These are phyloP conservation scores for Dryobates pubescens DNA, from an alignment of 2,797 vertebrate species.

Conservation along the genomic window DNA sequence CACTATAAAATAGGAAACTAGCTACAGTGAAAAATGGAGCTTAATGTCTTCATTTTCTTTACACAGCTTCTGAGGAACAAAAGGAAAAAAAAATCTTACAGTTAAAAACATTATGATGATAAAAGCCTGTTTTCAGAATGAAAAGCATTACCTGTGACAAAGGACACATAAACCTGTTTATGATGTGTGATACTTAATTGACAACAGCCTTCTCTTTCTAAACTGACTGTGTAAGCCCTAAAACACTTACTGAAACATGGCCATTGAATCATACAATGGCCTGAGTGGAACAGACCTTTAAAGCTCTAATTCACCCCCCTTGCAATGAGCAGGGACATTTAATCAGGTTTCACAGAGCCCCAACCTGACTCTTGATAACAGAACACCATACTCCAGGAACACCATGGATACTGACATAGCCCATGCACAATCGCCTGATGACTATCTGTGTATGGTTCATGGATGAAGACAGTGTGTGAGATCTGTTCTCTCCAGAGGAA, in stretches of 20 bases:
- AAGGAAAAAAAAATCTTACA: neutral
- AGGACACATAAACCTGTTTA: accelerated
- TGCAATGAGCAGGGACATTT: neutral
- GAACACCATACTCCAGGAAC: neutral
- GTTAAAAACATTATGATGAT: neutral
- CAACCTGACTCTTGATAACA: neutral
- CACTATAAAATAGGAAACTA: neutral
- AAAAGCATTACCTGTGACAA: neutral
- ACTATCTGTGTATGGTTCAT: neutral
- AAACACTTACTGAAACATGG: neutral
- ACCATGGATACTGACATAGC: neutral
- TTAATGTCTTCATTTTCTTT: neutral
- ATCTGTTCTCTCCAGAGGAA: neutral
- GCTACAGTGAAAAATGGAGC: neutral
- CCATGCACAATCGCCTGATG: neutral
- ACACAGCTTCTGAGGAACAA: neutral
- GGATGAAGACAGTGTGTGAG: accelerated
- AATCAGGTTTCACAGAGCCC: neutral
- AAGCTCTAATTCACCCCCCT: neutral
- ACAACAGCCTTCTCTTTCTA: neutral
- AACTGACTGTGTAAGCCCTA: neutral
- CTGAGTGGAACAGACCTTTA: neutral
- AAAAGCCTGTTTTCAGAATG: accelerated
- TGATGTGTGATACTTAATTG: neutral
- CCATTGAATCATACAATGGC: accelerated